Evolutionary conservation across 2,113 vertebrate species (phyloP).

Genomic region (Pomatostomus ruficeps): DNA sequence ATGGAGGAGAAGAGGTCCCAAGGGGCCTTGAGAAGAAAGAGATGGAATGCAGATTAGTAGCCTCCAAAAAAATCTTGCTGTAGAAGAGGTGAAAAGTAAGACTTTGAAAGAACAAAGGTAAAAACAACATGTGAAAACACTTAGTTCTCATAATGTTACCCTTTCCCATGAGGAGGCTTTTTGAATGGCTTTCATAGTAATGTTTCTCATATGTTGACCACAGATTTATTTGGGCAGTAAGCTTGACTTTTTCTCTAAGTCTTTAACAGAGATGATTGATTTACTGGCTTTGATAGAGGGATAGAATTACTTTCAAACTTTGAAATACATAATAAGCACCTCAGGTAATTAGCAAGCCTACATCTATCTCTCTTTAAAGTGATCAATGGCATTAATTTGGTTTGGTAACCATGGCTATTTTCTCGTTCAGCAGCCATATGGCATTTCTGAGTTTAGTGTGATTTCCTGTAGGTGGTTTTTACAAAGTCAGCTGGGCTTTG

Average conservation of each 20-base stretch:
- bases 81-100: constrained; percentile 52
- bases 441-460: constrained; percentile 40
- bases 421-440: constrained; percentile 1
- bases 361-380: constrained; percentile 21
- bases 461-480: constrained; percentile 39
- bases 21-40: constrained; percentile 26
- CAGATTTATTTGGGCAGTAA: constrained; percentile 25
- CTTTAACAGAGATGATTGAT: constrained; percentile 47
- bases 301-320: constrained; percentile 36
- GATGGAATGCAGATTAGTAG: constrained; percentile 39
- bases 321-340: constrained; percentile 38
- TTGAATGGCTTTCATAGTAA: constrained; percentile 49
- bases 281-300: constrained; percentile 24
- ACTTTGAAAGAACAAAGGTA: constrained; percentile 61
- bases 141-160: constrained; percentile 60
- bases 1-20: background rate
- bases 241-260: constrained; percentile 18
- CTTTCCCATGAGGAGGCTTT: constrained; percentile 48
- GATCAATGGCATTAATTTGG: constrained; percentile 31
- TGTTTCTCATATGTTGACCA: constrained; percentile 56
- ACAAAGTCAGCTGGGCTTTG: constrained; percentile 21
- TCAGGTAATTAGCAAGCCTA: constrained; percentile 21
- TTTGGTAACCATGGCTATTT: background rate
- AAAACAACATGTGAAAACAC: constrained; percentile 60
- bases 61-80: background rate